phyloP scores from a whole-genome alignment of 1,140 invertebrate genomes.

The Centruroides sculpturatus region DNA sequence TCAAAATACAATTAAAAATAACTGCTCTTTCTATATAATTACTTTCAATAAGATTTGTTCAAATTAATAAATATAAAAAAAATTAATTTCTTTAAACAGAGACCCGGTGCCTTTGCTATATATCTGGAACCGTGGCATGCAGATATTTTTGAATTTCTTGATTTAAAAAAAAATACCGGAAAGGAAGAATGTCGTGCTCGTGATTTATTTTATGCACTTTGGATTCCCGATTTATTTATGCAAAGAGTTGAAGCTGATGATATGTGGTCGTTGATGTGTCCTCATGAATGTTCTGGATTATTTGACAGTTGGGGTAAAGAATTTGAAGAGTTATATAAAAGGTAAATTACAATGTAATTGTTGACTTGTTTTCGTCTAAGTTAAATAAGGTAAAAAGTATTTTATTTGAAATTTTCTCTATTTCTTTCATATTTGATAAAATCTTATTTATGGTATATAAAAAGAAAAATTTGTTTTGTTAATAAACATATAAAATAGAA shows the following conservation, averaged over 20 bases:
- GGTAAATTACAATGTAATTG: constrained; percentile 31
- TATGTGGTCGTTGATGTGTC: constrained; percentile 94
- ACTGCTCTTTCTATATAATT: too few relatives aligned
- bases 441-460: too few relatives aligned
- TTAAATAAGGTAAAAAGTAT: not conserved
- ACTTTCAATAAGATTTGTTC: too few relatives aligned
- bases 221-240: constrained; percentile 99
- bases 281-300: constrained; percentile 79
- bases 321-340: constrained; percentile 77
- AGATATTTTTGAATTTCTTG: constrained; percentile 90
- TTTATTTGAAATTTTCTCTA: too few relatives aligned
- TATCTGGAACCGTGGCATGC: constrained; percentile 99
- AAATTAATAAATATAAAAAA: too few relatives aligned
- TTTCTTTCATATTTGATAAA: too few relatives aligned
- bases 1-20: too few relatives aligned
- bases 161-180: constrained; percentile 87
- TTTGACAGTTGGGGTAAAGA: constrained; percentile 86
- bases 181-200: constrained; percentile 83
- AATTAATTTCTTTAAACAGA: constrained; percentile 24
- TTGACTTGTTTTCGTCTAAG: not conserved
- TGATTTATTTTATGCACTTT: constrained; percentile 95
- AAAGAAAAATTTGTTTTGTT: too few relatives aligned
- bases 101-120: constrained; percentile 97
- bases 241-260: constrained; percentile 73
- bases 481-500: too few relatives aligned